phyloP scores from a whole-genome alignment of 1,140 invertebrate species.

The Papilio polyxenes region DNA sequence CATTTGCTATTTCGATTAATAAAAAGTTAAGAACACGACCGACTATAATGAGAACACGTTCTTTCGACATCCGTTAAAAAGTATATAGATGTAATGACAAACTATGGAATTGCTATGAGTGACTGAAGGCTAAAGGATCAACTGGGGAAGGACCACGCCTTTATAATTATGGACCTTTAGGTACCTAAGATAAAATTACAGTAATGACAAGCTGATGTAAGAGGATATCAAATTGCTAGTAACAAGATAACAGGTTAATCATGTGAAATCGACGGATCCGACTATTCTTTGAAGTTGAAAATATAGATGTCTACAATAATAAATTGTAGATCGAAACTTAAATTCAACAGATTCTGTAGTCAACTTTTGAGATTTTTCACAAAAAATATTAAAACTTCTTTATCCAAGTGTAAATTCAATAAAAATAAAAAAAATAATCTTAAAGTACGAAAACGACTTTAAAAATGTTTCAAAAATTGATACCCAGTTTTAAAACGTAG shows the following conservation, averaged over 20 bases:
- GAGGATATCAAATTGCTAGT: neutral
- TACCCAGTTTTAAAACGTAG: neutral
- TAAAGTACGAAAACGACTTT: neutral
- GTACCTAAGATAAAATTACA: neutral
- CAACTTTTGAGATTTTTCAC: too few species aligned
- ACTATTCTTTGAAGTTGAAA: too few species aligned
- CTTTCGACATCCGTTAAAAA: neutral
- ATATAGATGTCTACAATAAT: too few species aligned
- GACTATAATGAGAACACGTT: too few species aligned
- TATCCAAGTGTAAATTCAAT: neutral
- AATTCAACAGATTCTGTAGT: too few species aligned
- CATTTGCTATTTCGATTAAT: too few species aligned
- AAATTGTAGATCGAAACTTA: too few species aligned
- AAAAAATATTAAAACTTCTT: too few species aligned
- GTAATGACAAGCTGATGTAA: neutral
- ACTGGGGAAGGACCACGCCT: conserved; percentile 22
- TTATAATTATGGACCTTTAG: neutral
- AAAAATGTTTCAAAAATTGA: neutral
- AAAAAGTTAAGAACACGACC: too few species aligned
- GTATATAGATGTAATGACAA: neutral
- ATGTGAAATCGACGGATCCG: neutral
- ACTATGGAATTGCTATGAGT: neutral
- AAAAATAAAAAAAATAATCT: neutral
- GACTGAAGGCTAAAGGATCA: neutral
- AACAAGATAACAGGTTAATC: neutral